These are phyloP conservation scores for Carapus acus DNA, from an alignment of 2,797 vertebrate species.

Conservation along the genomic window DNA sequence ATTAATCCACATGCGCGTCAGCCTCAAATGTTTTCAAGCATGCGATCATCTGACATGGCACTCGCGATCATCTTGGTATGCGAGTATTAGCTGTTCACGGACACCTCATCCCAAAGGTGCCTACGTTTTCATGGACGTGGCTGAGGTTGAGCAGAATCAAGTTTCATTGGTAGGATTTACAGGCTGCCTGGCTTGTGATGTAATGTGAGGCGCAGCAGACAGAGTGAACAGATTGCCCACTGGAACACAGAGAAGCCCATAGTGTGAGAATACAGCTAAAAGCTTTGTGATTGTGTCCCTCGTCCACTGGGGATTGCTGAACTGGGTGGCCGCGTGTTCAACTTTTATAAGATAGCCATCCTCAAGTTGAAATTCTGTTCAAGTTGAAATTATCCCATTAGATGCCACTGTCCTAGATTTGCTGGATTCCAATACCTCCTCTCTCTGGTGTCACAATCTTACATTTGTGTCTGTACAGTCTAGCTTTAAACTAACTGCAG, in stretches of 20 bases:
- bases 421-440: background rate
- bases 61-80: slow-evolving; percentile 16
- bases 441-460: too few relatives aligned
- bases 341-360: slow-evolving; percentile 41
- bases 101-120: slow-evolving; percentile 54
- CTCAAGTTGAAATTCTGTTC: too few relatives aligned
- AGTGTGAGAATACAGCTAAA: slow-evolving; percentile 45
- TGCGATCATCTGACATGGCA: too few relatives aligned
- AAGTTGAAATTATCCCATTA: slow-evolving; percentile 11
- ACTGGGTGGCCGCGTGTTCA: slow-evolving; percentile 34
- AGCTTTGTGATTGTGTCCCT: slow-evolving; percentile 49
- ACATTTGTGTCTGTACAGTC: too few relatives aligned
- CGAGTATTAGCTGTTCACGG: slow-evolving; percentile 31
- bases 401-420: slow-evolving; percentile 16
- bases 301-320: slow-evolving; percentile 35
- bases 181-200: slow-evolving; percentile 60
- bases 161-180: slow-evolving; percentile 61
- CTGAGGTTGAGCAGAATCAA: slow-evolving; percentile 47
- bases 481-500: background rate
- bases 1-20: slow-evolving; percentile 4
- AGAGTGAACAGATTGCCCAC: slow-evolving; percentile 45
- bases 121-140: slow-evolving; percentile 42
- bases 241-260: slow-evolving; percentile 35
- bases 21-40: slow-evolving; percentile 25
- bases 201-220: slow-evolving; percentile 51